Evolutionary conservation across 2,113 vertebrate species (phyloP), one percentile per base, ranked within the genome.

Genomic region (Trachemys scripta): DNA sequence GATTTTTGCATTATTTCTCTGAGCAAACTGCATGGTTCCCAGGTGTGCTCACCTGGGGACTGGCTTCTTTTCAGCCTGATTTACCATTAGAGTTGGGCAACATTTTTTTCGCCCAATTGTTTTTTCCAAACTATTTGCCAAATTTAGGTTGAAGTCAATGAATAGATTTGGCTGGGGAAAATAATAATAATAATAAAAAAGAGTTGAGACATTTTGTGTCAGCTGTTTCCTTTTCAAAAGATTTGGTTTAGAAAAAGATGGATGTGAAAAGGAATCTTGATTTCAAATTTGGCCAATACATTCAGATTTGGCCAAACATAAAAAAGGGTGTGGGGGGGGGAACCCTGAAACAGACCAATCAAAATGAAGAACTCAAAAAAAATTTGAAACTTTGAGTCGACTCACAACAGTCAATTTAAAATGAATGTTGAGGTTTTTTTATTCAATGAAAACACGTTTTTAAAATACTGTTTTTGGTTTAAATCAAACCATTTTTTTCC

Each of bases 31-130:
- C 50, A 31, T 35, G 2, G 10, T 17, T n/a, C 42, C 49, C 24
- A n/a, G 8, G 29, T 45, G 38, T 69, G 12, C 2, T 82, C 47
- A 62, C 29, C 56, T 17, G 9, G n/a, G 38, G 53, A 13, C 25
- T 50, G 20, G 31, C 47, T 20, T 38, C n/a, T 54, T 78, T 69
- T 53, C 0, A 1, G 7, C 45, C 8, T 88, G 85, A 25, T 4
- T 0, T 0, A 1, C 25, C 45, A 20, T n/a, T 38, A 11, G 35
- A 72, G 20, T n/a, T 38, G n/a, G n/a, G n/a, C 4, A 9, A 72
- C n/a, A 72, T 72, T 20, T 72, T 72, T 72, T 72, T 29, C 10
- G 35, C 8, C 59, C 62, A n/a, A 35, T 31, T 31, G 6, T 35
- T 65, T 65, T 59, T 27, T 59, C 54, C 54, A 56, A 72, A 38